Evolutionary conservation across 2,113 vertebrate genomes (phyloP), one percentile per base, ranked within the genome.

Genomic region (Suricata suricatta): DNA sequence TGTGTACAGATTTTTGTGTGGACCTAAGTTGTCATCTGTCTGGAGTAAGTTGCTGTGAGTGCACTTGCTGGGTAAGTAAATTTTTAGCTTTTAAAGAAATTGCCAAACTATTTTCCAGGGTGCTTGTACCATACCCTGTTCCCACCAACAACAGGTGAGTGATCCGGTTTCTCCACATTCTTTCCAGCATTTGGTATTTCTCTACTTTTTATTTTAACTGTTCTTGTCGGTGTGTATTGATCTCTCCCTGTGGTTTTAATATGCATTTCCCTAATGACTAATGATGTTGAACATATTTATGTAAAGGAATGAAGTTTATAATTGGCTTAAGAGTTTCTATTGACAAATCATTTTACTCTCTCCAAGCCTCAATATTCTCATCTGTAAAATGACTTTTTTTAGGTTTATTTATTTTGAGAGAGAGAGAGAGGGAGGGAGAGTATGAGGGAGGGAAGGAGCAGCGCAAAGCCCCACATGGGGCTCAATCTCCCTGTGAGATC

Each of bases 31-130:
- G 82, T 92, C 41, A 47, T 92, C 77, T 76, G 80, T 84, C 88
- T 94, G 54, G 10, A 25, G 23, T 79, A 90, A 81, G 83, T 66
- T 33, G 14, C 52, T 50, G 41, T 88, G 44, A 77, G 15, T 86
- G 29, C 74, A 57, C 87, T 35, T 88, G 35, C 33, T 88, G 21
- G 41, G 9, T 63, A 76, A 83, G 21, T 83, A 4, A 31, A 21
- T 52, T 47, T 54, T 91, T 76, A 71, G 12, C 68, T 94, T 91
- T 96, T 44, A 9, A 91, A 95, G 60, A 88, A 91, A 84, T 47
- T 29, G 63, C 35, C 50, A 50, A 72, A 82, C 5, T 41, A 29
- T 84, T 33, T 60, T 63, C 38, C 60, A 85, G 80, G 57, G 41
- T 85, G 35, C 47, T 63, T 57, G 33, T 77, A 27, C 77, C 33